Evolutionary conservation across 2,113 vertebrate species (phyloP).

Genomic region (Dendrocopos noguchii): DNA sequence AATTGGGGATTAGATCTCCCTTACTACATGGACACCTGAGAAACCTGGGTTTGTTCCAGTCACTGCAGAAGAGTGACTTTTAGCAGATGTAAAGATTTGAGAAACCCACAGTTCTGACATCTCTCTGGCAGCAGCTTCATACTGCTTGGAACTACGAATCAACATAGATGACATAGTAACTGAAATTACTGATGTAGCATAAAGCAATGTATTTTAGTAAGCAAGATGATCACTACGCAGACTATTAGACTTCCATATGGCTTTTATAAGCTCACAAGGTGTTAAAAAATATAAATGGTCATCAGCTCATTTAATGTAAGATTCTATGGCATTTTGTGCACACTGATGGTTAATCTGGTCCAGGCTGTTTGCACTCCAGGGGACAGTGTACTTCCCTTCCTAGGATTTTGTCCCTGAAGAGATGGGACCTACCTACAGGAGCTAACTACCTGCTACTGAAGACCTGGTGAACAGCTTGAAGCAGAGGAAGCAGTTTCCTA

Average conservation of each 20-base stretch:
- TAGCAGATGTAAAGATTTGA: neutral
- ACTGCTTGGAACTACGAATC: neutral
- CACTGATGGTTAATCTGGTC: neutral
- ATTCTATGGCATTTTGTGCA: neutral
- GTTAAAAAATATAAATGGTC: neutral
- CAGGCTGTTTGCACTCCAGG: neutral
- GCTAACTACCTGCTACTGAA: fast-evolving
- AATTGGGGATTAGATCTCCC: neutral
- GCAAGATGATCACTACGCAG: neutral
- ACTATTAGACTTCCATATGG: neutral
- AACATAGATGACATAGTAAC: neutral
- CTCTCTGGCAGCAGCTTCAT: neutral
- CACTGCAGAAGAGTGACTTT: neutral
- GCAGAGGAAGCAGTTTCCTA: neutral
- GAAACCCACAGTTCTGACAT: neutral
- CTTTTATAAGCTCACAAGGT: neutral
- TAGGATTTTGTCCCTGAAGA: neutral
- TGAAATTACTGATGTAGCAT: neutral
- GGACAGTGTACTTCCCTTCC: neutral
- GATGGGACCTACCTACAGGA: neutral
- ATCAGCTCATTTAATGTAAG: neutral
- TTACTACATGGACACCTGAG: neutral
- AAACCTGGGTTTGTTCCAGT: neutral
- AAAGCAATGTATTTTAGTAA: neutral
- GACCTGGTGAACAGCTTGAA: neutral